Evolutionary conservation across 2,113 vertebrate species (phyloP).

Genomic region (Lontra canadensis): DNA sequence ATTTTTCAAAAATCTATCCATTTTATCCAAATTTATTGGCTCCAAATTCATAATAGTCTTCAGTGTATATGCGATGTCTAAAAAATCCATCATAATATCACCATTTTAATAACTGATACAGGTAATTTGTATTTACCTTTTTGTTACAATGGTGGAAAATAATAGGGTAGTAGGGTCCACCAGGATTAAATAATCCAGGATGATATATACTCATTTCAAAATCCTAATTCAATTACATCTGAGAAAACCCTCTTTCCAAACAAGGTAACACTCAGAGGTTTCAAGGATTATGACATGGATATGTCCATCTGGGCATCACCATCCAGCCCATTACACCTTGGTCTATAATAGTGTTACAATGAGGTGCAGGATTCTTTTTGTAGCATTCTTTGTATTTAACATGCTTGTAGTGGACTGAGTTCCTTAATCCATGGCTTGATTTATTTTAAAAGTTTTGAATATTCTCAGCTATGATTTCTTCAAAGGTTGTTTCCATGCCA

Average conservation of each 20-base stretch:
- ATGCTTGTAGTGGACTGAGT: neutral
- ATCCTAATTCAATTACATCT: neutral
- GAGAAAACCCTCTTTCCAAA: neutral
- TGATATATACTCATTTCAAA: neutral
- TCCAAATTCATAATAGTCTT: neutral
- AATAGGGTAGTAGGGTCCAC: neutral
- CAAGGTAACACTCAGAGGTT: neutral
- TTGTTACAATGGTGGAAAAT: neutral
- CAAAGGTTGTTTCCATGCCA: neutral
- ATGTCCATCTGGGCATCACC: neutral
- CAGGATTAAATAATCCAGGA: neutral
- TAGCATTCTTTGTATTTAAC: neutral
- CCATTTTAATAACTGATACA: neutral
- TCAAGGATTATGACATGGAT: neutral
- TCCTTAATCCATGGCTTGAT: neutral
- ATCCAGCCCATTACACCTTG: neutral
- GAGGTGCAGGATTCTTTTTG: neutral
- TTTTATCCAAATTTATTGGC: slow-evolving; percentile 3
- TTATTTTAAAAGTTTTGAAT: neutral
- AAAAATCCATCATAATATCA: neutral
- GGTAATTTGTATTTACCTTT: neutral
- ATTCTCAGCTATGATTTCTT: neutral
- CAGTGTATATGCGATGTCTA: neutral
- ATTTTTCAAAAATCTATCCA: neutral
- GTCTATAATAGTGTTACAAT: neutral